Base-by-base conservation (phyloP, 2,113 vertebrate genomes). In the Crotalus tigris region DNA sequence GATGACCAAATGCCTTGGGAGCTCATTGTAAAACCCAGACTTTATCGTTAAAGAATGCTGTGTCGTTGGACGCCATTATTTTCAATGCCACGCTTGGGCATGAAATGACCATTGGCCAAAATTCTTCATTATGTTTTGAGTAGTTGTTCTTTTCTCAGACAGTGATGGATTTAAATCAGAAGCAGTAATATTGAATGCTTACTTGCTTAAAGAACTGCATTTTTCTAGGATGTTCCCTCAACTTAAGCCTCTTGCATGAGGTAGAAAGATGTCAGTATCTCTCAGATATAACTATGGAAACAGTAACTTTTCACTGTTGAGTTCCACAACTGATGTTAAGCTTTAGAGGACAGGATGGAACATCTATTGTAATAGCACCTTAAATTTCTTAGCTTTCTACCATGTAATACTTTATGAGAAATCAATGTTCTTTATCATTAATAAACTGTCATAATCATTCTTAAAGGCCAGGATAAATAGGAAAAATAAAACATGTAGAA, bases 161-260 rank as follows among this genome's bases (percentile, higher is more conserved):
- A 12, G 5, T 0, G 0, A 91, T 59, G 91, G 53, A 90, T 44
- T 0, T 5, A 81, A 69, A 26, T 69, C 44, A 39, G 69, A 90
- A 33, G 88, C 29, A 86, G 44, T 55, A 51, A 89, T 94, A 92
- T 55, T 89, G 57, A 94, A 86, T 88, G 51, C 49, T 87, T 58
- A 87, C 44, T 4, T 86, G 53, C 59, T 87, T 59, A 69, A 90
- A 90, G 58, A 81, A 61, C 57, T 92, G 75, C 86, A 90, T 75
- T 81, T 49, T 81, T 39, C 87, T 21, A 90, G 46, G 81, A 51
- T 90, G 92, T 26, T 90, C 49, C 75, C 69, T 19, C 92, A 86
- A 87, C 11, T 12, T 7, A 58, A 86, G 33, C 93, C 95, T 90
- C n/a, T 95, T 58, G 19, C 57, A n/a, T 91, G 95, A 96, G 96